phyloP scores from a whole-genome alignment of 1,140 invertebrate genomes.

The Drosophila punjabiensis region DNA sequence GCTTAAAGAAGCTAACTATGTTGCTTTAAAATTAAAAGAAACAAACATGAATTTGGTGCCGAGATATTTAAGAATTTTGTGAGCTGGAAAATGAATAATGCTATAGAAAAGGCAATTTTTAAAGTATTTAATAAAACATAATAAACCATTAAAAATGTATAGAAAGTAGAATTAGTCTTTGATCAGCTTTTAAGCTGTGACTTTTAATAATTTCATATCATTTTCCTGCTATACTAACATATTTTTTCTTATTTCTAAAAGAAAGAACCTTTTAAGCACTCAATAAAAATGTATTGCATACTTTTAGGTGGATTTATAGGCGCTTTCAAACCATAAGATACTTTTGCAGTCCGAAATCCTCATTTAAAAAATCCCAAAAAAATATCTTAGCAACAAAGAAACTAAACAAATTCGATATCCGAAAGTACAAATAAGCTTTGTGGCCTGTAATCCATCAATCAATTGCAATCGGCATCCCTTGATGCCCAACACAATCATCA shows the following conservation, averaged over 20 bases:
- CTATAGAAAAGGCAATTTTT: neutral
- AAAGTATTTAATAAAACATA: neutral
- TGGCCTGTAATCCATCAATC: constrained; percentile 28
- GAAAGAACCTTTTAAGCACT: neutral
- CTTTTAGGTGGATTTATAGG: neutral
- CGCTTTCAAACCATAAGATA: neutral
- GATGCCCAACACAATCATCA: constrained; percentile 25
- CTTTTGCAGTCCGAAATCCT: neutral
- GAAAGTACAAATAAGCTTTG: neutral
- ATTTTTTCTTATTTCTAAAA: neutral
- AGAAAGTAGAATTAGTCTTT: neutral
- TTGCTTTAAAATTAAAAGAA: neutral
- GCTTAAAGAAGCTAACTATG: neutral
- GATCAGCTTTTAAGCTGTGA: neutral
- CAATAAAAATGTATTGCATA: neutral
- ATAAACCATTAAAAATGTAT: neutral
- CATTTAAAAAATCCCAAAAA: neutral
- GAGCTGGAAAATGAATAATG: neutral
- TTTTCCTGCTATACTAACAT: neutral
- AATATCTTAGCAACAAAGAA: constrained; percentile 2
- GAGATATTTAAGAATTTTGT: neutral
- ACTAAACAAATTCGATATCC: neutral
- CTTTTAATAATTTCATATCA: neutral
- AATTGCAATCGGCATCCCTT: constrained; percentile 26
- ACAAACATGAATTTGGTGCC: rapidly evolving